Conservation (phyloP, 2,113 vertebrate species). For the Pomatostomus ruficeps region DNA sequence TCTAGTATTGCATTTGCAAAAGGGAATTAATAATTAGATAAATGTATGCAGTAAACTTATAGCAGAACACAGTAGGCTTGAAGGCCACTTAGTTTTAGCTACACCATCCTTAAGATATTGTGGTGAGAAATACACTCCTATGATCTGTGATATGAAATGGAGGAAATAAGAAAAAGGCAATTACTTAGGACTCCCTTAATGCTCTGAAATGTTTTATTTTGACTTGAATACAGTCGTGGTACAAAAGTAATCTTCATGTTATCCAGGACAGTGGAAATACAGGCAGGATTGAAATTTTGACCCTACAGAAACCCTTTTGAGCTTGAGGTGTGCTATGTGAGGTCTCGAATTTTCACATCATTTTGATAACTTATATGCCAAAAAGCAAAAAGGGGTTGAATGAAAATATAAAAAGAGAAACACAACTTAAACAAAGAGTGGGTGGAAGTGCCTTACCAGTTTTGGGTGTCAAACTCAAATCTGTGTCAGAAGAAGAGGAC, state of each 20-base stretch:
- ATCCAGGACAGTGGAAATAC: neutral
- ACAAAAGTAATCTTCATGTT: neutral
- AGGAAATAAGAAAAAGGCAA: constrained; percentile 56
- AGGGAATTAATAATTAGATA: neutral
- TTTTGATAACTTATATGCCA: constrained; percentile 65
- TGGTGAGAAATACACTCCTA: neutral
- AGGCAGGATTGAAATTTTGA: neutral
- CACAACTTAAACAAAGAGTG: constrained; percentile 66
- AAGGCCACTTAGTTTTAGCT: neutral
- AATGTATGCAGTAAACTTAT: neutral
- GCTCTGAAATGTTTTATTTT: neutral
- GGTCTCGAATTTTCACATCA: constrained; percentile 34
- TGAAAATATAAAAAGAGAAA: constrained; percentile 64
- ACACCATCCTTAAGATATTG: neutral
- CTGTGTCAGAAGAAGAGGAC: constrained; percentile 99
- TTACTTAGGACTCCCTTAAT: neutral
- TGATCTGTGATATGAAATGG: constrained; percentile 53
- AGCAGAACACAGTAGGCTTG: neutral
- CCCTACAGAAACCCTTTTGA: constrained; percentile 5
- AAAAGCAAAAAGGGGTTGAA: constrained; percentile 63
- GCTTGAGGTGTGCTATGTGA: neutral
- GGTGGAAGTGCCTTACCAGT: constrained; percentile 92
- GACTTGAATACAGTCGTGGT: neutral
- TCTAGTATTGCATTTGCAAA: neutral
- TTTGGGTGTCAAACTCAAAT: constrained; percentile 99